Evolutionary conservation across 2,888 invertebrate species (phyloP), one percentile per base, ranked within the genome.

Genomic region (Heteromyza rotundicornis): DNA sequence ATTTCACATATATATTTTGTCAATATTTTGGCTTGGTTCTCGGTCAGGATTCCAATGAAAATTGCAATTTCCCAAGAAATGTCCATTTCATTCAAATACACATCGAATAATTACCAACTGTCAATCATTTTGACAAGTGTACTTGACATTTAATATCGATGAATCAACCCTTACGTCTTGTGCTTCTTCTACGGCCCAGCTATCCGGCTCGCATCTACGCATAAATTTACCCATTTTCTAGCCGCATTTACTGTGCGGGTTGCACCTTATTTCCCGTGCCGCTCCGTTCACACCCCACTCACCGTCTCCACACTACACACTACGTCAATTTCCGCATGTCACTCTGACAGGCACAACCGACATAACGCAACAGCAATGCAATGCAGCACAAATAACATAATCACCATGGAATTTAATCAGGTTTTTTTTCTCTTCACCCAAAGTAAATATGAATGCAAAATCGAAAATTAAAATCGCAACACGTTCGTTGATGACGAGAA

Each of bases 241-340:
- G 64, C 55, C 67, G 69, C 66, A 73, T 73, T 73, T 76, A 69
- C 76, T 76, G 73, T 64, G 70, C 24, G 27, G 22, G 68, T 72
- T 60, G 19, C 52, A 51, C 40, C 40, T 40, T n/a, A 8, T 8
- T 8, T 40, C 32, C 12, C 12, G 32, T 32, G 5, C 32, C 32
- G 32, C 5, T 32, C 7, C 7, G 5, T 32, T 12, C 54, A 60
- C 54, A 49, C 14, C 24, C 22, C 54, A 20, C 20, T 32, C 19
- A 5, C 32, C 20, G n/a, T 24, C 49, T 49, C 49, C n/a, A 49
- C n/a, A 65, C 76, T 72, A 60, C 70, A 67, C 64, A 67, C 66
- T 65, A 60, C 68, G 72, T 69, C 75, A 76, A 77, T 76, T 76
- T 78, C 76, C 78, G 73, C 66, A 68, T 72, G 69, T 70, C 78